Percentiles rank a stretch among this genome's conserved stretches.
Conservation (phyloP, 2,113 vertebrate species). For the Pedionomus torquatus region DNA sequence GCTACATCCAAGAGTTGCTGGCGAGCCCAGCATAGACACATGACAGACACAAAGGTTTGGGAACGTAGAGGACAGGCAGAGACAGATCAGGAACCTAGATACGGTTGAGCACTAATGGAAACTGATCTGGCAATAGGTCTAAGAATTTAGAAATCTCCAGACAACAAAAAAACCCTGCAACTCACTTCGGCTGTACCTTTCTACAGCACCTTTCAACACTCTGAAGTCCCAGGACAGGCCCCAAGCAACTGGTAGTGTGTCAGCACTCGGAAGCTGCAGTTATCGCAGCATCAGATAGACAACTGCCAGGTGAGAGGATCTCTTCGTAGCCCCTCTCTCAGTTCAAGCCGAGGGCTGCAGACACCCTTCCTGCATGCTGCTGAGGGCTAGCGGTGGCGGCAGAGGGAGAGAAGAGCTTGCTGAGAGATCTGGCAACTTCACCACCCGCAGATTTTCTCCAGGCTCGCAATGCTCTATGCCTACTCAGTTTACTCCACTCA, state of each 20-base stretch:
- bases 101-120: background rate
- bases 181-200: background rate
- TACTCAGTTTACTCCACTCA: slow-evolving; percentile 2
- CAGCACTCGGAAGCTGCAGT: background rate
- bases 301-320: background rate
- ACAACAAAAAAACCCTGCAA: background rate
- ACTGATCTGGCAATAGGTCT: background rate
- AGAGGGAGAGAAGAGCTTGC: background rate
- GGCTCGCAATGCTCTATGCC: background rate
- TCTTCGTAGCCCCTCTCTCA: background rate
- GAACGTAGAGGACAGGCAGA: background rate
- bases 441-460: background rate
- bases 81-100: background rate
- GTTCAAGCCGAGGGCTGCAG: background rate
- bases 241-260: no score
- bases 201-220: background rate
- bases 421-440: background rate
- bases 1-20: background rate
- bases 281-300: background rate
- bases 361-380: background rate
- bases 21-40: background rate
- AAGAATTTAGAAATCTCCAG: background rate
- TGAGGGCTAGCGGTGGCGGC: background rate
- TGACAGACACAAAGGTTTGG: background rate
- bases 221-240: background rate